Evolutionary conservation across 2,113 vertebrate genomes (phyloP).

Genomic region (Eurystomus gularis): DNA sequence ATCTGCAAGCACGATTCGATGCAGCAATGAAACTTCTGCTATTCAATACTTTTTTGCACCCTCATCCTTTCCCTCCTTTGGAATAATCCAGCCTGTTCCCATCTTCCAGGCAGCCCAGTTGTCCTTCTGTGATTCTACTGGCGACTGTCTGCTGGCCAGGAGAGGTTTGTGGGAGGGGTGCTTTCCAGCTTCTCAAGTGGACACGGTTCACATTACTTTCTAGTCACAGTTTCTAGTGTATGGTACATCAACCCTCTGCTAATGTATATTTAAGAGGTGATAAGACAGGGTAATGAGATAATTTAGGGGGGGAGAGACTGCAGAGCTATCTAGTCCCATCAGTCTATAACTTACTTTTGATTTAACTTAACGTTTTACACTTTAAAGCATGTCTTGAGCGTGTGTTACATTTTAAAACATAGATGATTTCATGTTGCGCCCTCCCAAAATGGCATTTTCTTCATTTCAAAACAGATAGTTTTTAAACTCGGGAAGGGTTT

Average conservation of each 20-base stretch:
- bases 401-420: not conserved
- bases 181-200: not conserved
- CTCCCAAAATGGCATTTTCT: not conserved
- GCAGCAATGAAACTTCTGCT: not conserved
- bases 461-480: not conserved
- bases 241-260: too few relatives aligned
- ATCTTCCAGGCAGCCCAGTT: not conserved
- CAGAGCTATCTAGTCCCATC: not conserved
- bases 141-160: not conserved
- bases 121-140: not conserved
- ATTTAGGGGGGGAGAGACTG: not conserved
- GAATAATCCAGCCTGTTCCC: not conserved
- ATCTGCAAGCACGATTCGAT: accelerated
- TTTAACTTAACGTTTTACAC: not conserved
- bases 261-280: not conserved
- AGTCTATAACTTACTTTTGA: not conserved
- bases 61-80: not conserved
- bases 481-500: not conserved
- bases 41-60: accelerated
- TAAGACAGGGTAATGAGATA: not conserved
- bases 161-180: not conserved
- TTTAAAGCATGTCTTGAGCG: not conserved
- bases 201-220: not conserved
- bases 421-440: not conserved
- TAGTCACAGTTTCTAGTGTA: not conserved